A percentile compares a stretch with the other conserved stretches of the same genome.
These are phyloP conservation scores for Mimachlamys varia DNA, from an alignment of 2,888 invertebrate genomes.

Conservation along the genomic window DNA sequence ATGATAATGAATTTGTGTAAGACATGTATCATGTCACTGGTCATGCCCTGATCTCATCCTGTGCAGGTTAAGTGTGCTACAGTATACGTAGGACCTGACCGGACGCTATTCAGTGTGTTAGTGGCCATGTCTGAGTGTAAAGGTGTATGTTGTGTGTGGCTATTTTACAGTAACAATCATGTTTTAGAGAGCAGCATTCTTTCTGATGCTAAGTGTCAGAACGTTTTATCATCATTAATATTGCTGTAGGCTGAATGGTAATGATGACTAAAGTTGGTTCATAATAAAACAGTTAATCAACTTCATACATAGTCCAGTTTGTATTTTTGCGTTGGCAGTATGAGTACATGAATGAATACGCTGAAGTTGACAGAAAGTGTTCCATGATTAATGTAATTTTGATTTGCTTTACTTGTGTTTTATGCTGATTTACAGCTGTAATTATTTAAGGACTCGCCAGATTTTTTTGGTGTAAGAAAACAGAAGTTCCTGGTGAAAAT, in stretches of 20 bases:
- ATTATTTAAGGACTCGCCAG: too few relatives aligned
- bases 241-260: neutral
- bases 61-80: too few relatives aligned
- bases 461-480: too few relatives aligned
- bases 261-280: neutral
- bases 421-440: too few relatives aligned
- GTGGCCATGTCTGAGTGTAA: neutral
- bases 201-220: neutral
- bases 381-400: too few relatives aligned
- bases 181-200: neutral
- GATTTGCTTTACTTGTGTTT: too few relatives aligned
- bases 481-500: too few relatives aligned
- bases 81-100: neutral
- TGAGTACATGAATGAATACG: too few relatives aligned
- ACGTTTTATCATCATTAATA: neutral
- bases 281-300: slow-evolving; percentile 12
- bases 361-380: too few relatives aligned
- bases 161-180: neutral
- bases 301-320: neutral
- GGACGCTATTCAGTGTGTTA: neutral
- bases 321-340: neutral
- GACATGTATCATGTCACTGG: neutral
- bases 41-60: too few relatives aligned
- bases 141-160: neutral
- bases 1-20: neutral